Evolutionary conservation across 2,113 vertebrate species (phyloP), one percentile per base, ranked within the genome.

Genomic region (Steatornis caripensis): DNA sequence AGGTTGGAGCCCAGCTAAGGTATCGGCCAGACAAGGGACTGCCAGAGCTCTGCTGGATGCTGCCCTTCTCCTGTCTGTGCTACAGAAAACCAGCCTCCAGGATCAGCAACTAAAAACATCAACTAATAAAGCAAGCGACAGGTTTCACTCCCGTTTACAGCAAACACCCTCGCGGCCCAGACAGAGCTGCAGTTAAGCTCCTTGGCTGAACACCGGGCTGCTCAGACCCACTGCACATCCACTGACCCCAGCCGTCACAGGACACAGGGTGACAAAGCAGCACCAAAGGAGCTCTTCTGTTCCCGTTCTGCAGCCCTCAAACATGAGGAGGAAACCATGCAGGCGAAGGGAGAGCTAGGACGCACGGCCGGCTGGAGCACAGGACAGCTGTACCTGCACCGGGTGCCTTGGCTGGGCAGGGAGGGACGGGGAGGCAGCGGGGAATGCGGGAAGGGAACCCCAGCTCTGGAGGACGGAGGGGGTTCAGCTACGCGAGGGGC

Each of bases 301-400:
- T 23, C 72, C 39, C 5, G 21, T 36, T 60, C 29, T 18, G 37
- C 17, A 11, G 0, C 7, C 27, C 72, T 41, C 66, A 62, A 54
- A 30, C 21, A 27, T 1, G 3, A 64, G 74, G 36, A 70, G 43
- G 49, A 34, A 30, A 53, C 11, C 1, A 2, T 3, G 22, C 9
- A 24, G 34, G 58, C 4, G 3, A 48, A 21, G 30, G 8, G 32
- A 39, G 79, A 34, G 45, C 45, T 6, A 27, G 61, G 71, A 24
- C 12, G 30, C 14, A 17, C 0, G 6, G 36, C 11, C 46, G 15
- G 15, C 27, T 24, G 36, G 81, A 43, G 32, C 21, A 14, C 5
- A 4, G 37, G 43, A 10, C 2, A 41, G 36, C 34, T 24, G 24
- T 23, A 7, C 1, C 15, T 20, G 9, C 3, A 1, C 18, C 0